Percentiles rank a stretch among this genome's conserved stretches.
phyloP scores from a whole-genome alignment of 2,797 vertebrate species.

The Phaenicophaeus curvirostris region DNA sequence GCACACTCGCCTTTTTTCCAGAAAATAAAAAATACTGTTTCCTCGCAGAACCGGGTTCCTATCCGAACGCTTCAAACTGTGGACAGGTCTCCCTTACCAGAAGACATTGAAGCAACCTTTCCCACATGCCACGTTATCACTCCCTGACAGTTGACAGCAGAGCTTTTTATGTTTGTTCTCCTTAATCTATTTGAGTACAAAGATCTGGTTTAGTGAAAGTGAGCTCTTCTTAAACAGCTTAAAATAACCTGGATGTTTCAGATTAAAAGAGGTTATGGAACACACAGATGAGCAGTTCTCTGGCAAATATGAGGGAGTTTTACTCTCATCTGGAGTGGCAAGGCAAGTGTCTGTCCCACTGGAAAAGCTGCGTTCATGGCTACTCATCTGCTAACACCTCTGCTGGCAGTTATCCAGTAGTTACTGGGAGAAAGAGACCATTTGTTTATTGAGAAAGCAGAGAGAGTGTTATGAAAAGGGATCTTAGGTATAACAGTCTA shows the following conservation, averaged over 20 bases:
- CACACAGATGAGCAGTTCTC: neutral
- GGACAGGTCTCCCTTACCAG: neutral
- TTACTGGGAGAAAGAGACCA: neutral
- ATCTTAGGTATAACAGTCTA: neutral
- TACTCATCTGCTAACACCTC: constrained; percentile 18
- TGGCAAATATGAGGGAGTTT: neutral
- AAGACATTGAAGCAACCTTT: neutral
- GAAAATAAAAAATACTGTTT: neutral
- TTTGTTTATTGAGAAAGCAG: neutral
- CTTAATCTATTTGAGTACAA: constrained; percentile 12
- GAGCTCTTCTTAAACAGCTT: constrained; percentile 30
- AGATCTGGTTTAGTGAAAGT: constrained; percentile 35
- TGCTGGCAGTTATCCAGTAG: neutral
- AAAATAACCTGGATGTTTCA: neutral
- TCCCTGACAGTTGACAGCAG: constrained; percentile 9
- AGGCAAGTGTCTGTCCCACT: constrained; percentile 8
- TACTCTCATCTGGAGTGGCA: neutral
- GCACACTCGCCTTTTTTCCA: neutral
- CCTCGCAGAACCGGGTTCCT: neutral
- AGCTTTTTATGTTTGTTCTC: constrained; percentile 28
- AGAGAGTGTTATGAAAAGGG: neutral
- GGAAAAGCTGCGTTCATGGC: neutral
- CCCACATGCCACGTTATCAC: neutral
- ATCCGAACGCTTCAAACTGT: neutral
- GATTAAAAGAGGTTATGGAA: constrained; percentile 13